Evolutionary conservation across 64 coral and sea anemone species (phyloP).

Genomic region (Actinia equina): DNA sequence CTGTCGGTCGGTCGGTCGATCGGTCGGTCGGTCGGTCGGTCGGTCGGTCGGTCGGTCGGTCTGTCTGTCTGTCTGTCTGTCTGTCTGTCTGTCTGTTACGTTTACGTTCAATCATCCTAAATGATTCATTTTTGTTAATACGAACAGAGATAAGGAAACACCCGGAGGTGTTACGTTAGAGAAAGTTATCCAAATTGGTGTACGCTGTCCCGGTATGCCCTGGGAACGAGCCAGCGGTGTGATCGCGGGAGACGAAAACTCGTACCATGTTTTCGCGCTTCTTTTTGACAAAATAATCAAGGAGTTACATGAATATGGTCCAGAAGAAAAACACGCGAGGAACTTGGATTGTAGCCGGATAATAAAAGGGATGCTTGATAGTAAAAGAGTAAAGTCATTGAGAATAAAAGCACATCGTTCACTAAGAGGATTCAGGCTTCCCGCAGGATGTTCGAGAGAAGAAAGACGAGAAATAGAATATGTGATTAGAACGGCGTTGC

Average conservation of each 20-base stretch:
- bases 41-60: too few relatives aligned
- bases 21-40: too few relatives aligned
- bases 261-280: conserved; percentile 56
- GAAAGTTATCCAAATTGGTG: conserved; percentile 78
- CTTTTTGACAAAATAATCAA: conserved; percentile 72
- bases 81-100: too few relatives aligned
- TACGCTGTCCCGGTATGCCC: conserved; percentile 57
- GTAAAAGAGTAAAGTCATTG: conserved; percentile 32
- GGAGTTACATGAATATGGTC: conserved; percentile 37
- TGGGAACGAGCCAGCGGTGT: conserved; percentile 70
- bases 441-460: conserved; percentile 28
- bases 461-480: conserved; percentile 57
- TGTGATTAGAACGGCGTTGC: conserved; percentile 47
- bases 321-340: conserved; percentile 19
- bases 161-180: conserved; percentile 51
- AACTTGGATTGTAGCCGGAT: conserved; percentile 48
- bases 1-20: too few relatives aligned
- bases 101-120: too few relatives aligned
- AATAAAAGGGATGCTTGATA: conserved; percentile 30
- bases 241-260: conserved; percentile 71
- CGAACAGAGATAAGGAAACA: conserved; percentile 39
- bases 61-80: too few relatives aligned
- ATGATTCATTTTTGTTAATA: background rate
- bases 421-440: conserved; percentile 60
- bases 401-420: conserved; percentile 53